Evolutionary conservation across 2,113 vertebrate species (phyloP).

Genomic region (Ciconia boyciana): DNA sequence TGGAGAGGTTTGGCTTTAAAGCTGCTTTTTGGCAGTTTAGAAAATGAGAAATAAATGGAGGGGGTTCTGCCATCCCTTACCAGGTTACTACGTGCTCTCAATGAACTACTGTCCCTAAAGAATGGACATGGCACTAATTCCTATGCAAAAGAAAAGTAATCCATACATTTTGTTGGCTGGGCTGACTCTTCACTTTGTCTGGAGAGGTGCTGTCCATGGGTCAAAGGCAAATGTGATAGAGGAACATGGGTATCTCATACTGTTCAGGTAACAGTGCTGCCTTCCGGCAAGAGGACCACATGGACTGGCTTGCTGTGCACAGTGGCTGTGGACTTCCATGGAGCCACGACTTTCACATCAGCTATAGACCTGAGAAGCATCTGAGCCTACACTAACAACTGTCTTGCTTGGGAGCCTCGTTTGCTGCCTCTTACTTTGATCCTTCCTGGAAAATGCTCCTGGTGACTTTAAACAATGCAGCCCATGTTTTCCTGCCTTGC

Average conservation of each 20-base stretch:
- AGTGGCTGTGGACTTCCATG: not conserved
- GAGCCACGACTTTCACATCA: not conserved
- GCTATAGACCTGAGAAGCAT: not conserved
- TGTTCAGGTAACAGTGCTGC: not conserved
- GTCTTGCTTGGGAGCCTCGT: not conserved
- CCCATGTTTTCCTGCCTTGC: not conserved
- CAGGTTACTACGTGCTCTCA: not conserved
- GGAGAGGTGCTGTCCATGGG: not conserved
- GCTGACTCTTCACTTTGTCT: not conserved
- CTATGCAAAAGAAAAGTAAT: not conserved
- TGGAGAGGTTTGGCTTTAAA: not conserved
- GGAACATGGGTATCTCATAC: not conserved
- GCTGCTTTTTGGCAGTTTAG: not conserved
- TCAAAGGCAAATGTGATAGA: not conserved
- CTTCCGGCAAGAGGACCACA: not conserved
- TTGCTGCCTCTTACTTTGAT: not conserved
- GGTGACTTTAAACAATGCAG: not conserved
- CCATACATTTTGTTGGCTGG: not conserved
- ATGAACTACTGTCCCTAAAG: not conserved
- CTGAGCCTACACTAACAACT: not conserved
- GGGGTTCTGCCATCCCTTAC: not conserved
- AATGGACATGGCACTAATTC: not conserved
- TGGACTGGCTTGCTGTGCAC: not conserved
- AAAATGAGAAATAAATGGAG: conserved; percentile 20
- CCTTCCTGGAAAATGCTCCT: not conserved